Conservation (phyloP, 2,797 vertebrate genomes). For the Typhlichthys eigenmanni region DNA sequence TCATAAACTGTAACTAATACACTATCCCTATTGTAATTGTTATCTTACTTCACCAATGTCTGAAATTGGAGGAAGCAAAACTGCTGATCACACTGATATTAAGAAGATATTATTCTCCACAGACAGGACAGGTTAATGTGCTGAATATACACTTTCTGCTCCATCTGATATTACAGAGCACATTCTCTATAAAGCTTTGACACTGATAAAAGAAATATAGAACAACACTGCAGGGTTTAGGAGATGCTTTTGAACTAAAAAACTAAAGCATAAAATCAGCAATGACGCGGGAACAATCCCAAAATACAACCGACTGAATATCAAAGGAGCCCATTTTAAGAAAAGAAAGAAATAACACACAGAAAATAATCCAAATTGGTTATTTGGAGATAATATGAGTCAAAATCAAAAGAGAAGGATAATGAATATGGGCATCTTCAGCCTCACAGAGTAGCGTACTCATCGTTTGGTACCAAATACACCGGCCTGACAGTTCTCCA, state of each 20-base stretch:
- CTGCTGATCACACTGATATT: constrained; percentile 41
- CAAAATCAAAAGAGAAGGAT: neutral
- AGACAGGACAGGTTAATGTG: constrained; percentile 28
- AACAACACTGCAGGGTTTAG: constrained; percentile 11
- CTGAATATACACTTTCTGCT: constrained; percentile 41
- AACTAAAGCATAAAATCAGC: no score
- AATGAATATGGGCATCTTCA: constrained; percentile 2
- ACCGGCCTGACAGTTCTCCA: constrained; percentile 14
- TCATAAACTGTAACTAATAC: neutral
- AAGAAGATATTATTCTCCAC: constrained; percentile 26
- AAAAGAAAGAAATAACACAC: neutral
- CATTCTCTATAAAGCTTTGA: constrained; percentile 37
- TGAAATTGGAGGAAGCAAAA: constrained; percentile 32
- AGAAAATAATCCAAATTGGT: neutral
- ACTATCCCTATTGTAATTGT: neutral
- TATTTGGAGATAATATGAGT: constrained; percentile 8
- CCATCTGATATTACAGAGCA: constrained; percentile 22
- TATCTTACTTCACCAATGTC: neutral
- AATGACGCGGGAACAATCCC: no score
- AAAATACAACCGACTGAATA: no score
- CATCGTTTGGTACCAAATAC: constrained; percentile 4
- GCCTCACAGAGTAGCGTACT: neutral
- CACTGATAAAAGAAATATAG: constrained; percentile 18
- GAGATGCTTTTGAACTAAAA: neutral
- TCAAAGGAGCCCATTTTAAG: no score